Base-by-base conservation (phyloP, 2,113 vertebrate genomes). In the Macrotus californicus region DNA sequence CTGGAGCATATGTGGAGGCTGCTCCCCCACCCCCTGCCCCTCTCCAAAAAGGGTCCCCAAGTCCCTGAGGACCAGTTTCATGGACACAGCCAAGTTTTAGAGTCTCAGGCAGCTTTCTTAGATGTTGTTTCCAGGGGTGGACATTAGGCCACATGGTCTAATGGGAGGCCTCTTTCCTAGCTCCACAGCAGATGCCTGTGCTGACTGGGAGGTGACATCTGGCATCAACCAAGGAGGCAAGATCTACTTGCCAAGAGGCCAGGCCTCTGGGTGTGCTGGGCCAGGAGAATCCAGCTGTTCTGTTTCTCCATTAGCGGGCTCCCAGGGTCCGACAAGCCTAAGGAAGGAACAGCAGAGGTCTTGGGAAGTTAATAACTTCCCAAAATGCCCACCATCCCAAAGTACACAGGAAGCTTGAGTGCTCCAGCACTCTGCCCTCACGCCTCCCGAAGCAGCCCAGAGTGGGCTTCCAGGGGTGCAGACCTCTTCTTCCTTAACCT, bases 401-500 rank as follows among this genome's bases (percentile, higher is more conserved):
- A 81, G 39, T 69, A 15, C 31, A 56, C 26, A 43, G 64, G 80
- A 82, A 82, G 26, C n/a, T 34, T 0, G 31, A 54, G 36, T 26
- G 67, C 36, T 48, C 46, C 31, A 8, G 0, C 43, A 2, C 86
- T n/a, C 61, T 1, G 76, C 26, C 75, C 34, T 19, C 67, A 14
- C 5, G 34, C 59, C n/a, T 21, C 39, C 39, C 21, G 52, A 82
- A 43, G 56, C 56, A 64, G 41, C 67, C 50, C 19, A 4, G 29
- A 31, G 22, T 3, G 41, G 61, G 31, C 61, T 56, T 46, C 43
- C 26, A 48, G 18, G 43, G 61, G 21, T 24, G 75, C 85, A n/a
- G 96, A 98, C 98, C 98, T 99, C 98, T 93, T 99, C 99, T 94
- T 99, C 98, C 0, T 98, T 98, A 97, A 97, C 94, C 98, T 99